A percentile compares a stretch with the other conserved stretches of the same genome.
Conservation (phyloP, 2,113 vertebrate genomes). For the Pteropus alecto region DNA sequence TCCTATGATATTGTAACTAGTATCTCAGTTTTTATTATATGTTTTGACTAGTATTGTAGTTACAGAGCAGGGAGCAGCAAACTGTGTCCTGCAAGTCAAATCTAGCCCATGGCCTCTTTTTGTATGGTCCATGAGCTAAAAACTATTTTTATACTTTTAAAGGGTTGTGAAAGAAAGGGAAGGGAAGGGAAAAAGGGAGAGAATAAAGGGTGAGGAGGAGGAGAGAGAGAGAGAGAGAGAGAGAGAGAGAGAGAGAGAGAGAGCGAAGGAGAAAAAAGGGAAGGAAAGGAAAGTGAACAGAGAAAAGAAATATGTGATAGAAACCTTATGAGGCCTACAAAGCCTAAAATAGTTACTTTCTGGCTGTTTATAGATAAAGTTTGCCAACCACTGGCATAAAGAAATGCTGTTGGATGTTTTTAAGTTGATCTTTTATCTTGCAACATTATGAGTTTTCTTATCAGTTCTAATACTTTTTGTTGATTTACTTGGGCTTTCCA, state of each 20-base stretch:
- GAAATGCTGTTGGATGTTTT: background rate
- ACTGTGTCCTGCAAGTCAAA: background rate
- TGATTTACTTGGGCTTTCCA: background rate
- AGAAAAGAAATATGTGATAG: background rate
- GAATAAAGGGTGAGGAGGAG: too few species aligned
- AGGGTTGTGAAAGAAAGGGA: background rate
- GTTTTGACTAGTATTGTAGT: background rate
- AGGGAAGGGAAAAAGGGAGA: too few species aligned
- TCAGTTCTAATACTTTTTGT: background rate
- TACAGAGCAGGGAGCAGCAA: background rate
- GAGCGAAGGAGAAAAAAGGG: background rate
- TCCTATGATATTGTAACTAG: background rate
- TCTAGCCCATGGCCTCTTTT: background rate
- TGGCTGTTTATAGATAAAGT: background rate
- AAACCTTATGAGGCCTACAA: background rate
- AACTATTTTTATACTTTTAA: background rate
- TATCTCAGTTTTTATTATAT: background rate
- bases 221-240: too few species aligned
- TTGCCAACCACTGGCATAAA: background rate
- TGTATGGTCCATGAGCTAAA: background rate
- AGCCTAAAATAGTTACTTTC: background rate
- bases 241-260: too few species aligned
- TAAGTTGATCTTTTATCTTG: background rate
- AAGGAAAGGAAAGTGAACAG: background rate
- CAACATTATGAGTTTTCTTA: background rate